Evolutionary conservation across 30 jellyfish, hydroid and myxozoan genomes (phyloP), one percentile per base, ranked within the genome.

Genomic region (Aurelia coerulea): DNA sequence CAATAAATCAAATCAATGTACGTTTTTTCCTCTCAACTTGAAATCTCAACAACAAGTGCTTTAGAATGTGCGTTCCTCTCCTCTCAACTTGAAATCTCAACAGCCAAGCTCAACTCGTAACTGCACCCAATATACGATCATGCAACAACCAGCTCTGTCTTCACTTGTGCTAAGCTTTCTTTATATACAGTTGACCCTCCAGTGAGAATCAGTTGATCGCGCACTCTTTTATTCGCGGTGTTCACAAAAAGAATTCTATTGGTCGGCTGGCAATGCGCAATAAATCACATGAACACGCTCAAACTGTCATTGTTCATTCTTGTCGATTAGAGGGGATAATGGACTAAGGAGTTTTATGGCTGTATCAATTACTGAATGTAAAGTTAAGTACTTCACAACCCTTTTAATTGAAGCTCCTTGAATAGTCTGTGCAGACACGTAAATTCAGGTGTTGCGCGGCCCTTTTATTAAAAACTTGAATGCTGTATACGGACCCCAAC

Each of bases 121-220:
- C 56, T 46, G 13, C 56, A 9, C 14, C 56, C 56, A 46, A 46
- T 46, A 46, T 46, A 46, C 56, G 56, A 7, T 7, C 56, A 46
- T 46, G 56, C 56, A 46, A 46, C 56, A 46, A 46, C 56, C 12
- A 46, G 15, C 35, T 19, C 53, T 65, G 76, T 23, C 46, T 33
- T 65, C 76, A 65, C 35, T 3, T 49, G 8, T 10, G 16, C 35
- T 15, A 65, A 39, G 76, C 76, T 14, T 65, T 65, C 76, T 60
- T 75, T 75, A 75, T 49, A 39, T 46, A 56, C 70, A 75, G 76
- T 75, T 75, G 85, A 75, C 85, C 85, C 85, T 17, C 67, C 23
- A 39, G 51, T 56, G 32, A 75, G 62, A 72, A 37, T 23, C 46
- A 7, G 46, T 65, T 49, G 46, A 65, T 31, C 74, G 74, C 9